Conservation (phyloP, 2,888 invertebrate species). For the Drosophila limbata region DNA sequence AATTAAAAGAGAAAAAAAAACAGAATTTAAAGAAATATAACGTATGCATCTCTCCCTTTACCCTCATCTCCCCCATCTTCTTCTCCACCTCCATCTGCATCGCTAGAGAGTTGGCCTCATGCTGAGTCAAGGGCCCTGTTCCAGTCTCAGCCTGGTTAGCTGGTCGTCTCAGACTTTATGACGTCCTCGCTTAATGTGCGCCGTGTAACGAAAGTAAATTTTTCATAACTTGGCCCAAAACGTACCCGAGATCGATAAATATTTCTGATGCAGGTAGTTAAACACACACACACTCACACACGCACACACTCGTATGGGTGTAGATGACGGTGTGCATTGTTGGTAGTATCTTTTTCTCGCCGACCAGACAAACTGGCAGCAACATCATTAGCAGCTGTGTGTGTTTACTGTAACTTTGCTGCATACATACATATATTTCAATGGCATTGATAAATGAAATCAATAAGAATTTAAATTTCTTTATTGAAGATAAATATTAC, state of each 20-base stretch:
- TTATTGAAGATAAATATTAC: background rate
- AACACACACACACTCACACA: slow-evolving; percentile 19
- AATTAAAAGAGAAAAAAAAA: slow-evolving; percentile 62
- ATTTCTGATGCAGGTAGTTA: slow-evolving; percentile 57
- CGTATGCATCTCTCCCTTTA: slow-evolving; percentile 50
- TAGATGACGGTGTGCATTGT: slow-evolving; percentile 22
- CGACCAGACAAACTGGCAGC: slow-evolving; percentile 81
- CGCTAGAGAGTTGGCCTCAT: slow-evolving; percentile 55
- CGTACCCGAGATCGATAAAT: slow-evolving; percentile 67
- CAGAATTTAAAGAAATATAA: slow-evolving; percentile 42
- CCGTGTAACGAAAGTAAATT: slow-evolving; percentile 76
- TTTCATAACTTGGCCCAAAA: slow-evolving; percentile 65
- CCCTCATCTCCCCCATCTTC: slow-evolving; percentile 3
- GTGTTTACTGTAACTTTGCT: slow-evolving; percentile 11
- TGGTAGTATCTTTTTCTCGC: slow-evolving; percentile 58
- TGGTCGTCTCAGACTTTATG: slow-evolving; percentile 72
- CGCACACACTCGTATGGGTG: background rate
- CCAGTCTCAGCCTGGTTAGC: slow-evolving; percentile 32
- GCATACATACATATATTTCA: background rate
- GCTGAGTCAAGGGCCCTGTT: slow-evolving; percentile 66
- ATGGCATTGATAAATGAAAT: background rate
- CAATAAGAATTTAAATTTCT: slow-evolving; percentile 1
- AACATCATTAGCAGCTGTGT: slow-evolving; percentile 72
- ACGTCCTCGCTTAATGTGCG: slow-evolving; percentile 70
- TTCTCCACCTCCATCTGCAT: background rate